Evolutionary conservation across 1,140 invertebrate species (phyloP).

Genomic region (Trichonephila clavata): DNA sequence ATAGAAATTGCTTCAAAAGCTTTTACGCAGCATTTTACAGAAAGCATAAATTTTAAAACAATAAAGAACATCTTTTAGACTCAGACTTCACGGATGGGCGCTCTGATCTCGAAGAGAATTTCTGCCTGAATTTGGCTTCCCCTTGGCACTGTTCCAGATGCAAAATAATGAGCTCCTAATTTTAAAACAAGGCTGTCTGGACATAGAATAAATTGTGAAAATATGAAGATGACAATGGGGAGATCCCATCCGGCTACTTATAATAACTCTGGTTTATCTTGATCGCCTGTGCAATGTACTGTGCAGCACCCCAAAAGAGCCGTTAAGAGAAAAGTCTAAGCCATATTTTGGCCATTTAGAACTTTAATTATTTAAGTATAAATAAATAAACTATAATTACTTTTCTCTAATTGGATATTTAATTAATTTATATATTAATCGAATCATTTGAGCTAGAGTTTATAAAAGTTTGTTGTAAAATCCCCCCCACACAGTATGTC

Average conservation of each 20-base stretch:
- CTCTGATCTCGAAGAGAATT: background rate
- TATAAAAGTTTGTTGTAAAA: too few species aligned
- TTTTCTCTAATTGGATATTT: too few species aligned
- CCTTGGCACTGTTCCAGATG: background rate
- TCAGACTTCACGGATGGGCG: background rate
- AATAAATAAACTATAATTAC: too few species aligned
- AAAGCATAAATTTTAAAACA: conserved; percentile 28
- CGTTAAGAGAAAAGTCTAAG: too few species aligned
- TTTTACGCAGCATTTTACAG: background rate
- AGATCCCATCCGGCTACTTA: background rate
- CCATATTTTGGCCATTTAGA: too few species aligned
- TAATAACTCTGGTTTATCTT: background rate
- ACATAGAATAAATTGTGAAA: background rate
- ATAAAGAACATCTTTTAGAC: background rate
- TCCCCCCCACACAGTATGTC: too few species aligned
- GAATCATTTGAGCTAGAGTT: too few species aligned
- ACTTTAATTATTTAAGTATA: too few species aligned
- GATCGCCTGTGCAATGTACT: background rate
- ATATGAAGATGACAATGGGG: background rate
- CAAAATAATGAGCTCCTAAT: conserved; percentile 37
- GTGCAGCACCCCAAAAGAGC: too few species aligned
- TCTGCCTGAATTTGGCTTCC: background rate
- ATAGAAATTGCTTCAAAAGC: background rate
- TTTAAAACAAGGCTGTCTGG: conserved; percentile 1
- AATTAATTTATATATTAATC: too few species aligned